phyloP scores from a whole-genome alignment of 2,113 vertebrate genomes.

The Mormyrus lacerda region DNA sequence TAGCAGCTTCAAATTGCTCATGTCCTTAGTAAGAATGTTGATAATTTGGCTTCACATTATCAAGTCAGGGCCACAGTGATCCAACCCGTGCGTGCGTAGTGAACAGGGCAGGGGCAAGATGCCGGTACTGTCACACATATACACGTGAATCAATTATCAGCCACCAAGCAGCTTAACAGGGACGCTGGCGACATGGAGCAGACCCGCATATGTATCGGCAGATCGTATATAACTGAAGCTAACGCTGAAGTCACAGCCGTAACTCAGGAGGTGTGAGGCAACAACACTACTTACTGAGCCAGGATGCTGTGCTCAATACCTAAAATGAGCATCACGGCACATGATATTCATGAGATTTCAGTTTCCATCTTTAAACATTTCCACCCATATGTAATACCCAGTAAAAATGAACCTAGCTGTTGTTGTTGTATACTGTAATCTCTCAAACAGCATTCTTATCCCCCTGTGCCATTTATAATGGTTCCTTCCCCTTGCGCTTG shows the following conservation, averaged over 20 bases:
- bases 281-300: background rate
- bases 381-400: background rate
- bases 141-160: background rate
- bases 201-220: background rate
- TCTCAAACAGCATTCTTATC: background rate
- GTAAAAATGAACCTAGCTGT: background rate
- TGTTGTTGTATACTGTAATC: background rate
- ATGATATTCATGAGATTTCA: background rate
- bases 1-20: background rate
- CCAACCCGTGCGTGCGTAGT: background rate
- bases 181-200: background rate
- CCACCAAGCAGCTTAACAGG: background rate
- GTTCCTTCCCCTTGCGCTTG: background rate
- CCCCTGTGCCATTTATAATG: background rate
- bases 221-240: background rate
- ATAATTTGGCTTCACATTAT: background rate
- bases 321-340: background rate
- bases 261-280: background rate
- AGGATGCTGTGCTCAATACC: background rate
- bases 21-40: background rate
- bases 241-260: background rate
- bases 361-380: background rate
- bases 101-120: background rate
- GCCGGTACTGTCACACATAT: background rate
- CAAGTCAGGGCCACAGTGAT: background rate